phyloP scores from a whole-genome alignment of 2,113 vertebrate species.

The Gymnorhina tibicen region DNA sequence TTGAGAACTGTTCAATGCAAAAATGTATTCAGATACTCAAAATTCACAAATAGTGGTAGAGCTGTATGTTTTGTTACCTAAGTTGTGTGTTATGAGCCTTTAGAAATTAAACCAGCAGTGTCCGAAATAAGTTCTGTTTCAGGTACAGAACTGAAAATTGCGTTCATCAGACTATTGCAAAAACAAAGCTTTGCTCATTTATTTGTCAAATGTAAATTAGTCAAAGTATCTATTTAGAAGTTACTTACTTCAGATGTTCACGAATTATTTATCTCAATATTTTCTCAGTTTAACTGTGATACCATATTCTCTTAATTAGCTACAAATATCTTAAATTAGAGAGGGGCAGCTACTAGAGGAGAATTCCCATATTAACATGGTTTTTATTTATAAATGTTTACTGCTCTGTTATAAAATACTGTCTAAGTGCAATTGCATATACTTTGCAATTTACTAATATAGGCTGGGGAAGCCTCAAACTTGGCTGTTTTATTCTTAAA shows the following conservation, averaged over 20 bases:
- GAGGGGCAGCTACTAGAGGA: neutral
- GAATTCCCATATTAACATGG: neutral
- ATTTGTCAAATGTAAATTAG: constrained; percentile 22
- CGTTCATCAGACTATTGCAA: neutral
- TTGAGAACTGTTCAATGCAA: neutral
- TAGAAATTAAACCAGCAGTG: neutral
- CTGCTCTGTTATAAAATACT: neutral
- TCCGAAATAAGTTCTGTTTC: neutral
- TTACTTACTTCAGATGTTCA: constrained; percentile 36
- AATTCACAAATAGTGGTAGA: neutral
- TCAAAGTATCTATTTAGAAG: neutral
- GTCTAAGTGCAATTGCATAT: neutral
- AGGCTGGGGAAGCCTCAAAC: neutral
- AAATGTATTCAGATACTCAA: neutral
- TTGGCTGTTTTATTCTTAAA: neutral
- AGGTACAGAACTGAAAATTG: neutral
- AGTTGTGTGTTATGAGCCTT: neutral
- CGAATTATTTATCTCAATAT: constrained; percentile 28
- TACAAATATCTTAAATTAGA: constrained; percentile 6
- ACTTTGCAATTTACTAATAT: neutral
- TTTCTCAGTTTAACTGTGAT: neutral
- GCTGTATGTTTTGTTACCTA: neutral
- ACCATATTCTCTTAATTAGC: constrained; percentile 3
- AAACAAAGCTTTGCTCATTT: constrained; percentile 13
- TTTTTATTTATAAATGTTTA: neutral